These are phyloP conservation scores for Lacerta viridis DNA, from an alignment of 2,797 vertebrate species.

Conservation along the genomic window DNA sequence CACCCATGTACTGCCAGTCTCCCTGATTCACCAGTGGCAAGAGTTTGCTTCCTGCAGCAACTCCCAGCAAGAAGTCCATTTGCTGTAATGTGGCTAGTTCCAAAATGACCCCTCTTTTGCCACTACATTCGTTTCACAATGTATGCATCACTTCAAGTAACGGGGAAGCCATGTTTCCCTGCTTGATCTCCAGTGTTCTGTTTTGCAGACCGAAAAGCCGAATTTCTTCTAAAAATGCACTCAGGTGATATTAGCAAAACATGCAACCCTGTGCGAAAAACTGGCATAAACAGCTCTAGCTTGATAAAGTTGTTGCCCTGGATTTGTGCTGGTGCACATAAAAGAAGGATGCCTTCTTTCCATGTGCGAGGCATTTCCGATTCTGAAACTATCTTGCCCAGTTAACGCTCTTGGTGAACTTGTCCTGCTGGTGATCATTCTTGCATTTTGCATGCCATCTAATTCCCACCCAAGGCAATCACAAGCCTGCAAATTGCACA, in stretches of 20 bases:
- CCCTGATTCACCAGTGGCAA: background rate
- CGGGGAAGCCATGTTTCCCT: background rate
- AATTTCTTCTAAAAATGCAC: background rate
- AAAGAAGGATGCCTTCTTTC: conserved; percentile 1
- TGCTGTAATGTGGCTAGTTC: background rate
- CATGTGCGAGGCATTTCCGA: conserved; percentile 4
- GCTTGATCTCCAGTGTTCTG: background rate
- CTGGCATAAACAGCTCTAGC: background rate
- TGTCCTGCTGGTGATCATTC: conserved; percentile 28
- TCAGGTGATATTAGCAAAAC: background rate
- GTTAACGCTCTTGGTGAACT: conserved; percentile 33
- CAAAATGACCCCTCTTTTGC: background rate
- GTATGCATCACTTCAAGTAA: background rate
- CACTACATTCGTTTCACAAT: background rate
- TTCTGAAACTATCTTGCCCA: conserved; percentile 23
- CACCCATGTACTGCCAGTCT: background rate
- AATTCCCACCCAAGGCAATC: conserved; percentile 26
- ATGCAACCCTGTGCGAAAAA: background rate
- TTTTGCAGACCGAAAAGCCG: background rate
- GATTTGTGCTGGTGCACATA: conserved; percentile 3
- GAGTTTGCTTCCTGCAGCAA: background rate
- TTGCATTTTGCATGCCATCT: conserved; percentile 24
- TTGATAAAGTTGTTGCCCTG: background rate
- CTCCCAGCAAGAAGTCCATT: background rate
- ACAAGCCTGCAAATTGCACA: conserved; percentile 7